Evolutionary conservation across 2,888 invertebrate species (phyloP), one percentile per base, ranked within the genome.

Genomic region (Boloria selene): DNA sequence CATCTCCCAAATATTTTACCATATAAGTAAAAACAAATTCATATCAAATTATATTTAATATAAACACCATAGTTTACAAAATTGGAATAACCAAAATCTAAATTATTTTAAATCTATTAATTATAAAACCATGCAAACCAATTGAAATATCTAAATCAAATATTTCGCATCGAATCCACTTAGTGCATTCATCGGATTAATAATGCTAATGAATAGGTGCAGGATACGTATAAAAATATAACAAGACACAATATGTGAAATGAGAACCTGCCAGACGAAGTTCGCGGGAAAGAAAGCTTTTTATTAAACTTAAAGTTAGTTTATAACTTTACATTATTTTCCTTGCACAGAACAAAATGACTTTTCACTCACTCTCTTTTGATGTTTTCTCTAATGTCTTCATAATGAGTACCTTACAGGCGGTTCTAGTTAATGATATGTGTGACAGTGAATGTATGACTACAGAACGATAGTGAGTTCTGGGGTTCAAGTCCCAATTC

Each of bases 111-210:
- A n/a, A 45, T 5, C 45, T 22, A 56, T 56, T 45, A 56, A 59
- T 3, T 49, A 59, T 38, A 49, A 59, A 49, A 49, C 26, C 16
- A 59, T 59, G 49, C 17, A 17, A 13, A 17, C 13, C 47, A 38
- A 49, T 49, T 59, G 31, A 49, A 59, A 49, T 59, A 55, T 65
- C 71, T 56, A 56, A 56, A 56, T 56, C 45, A 56, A 56, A 56
- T 56, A 56, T 45, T 26, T 56, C 45, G 13, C 31, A 45, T 22
- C 45, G 45, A 22, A 73, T 70, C 74, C 74, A 77, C 75, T 78
- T 71, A 67, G 56, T 60, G 73, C 74, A 79, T 80, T 79, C 80
- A 79, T 75, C 66, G 75, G 74, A 77, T 79, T 80, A 74, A 69
- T 72, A 73, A 64, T 49, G 49, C 60, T 64, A 45, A 45, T 67